Evolutionary conservation across 2,888 invertebrate species (phyloP).

Genomic region (Pandemis cinnamomeana): DNA sequence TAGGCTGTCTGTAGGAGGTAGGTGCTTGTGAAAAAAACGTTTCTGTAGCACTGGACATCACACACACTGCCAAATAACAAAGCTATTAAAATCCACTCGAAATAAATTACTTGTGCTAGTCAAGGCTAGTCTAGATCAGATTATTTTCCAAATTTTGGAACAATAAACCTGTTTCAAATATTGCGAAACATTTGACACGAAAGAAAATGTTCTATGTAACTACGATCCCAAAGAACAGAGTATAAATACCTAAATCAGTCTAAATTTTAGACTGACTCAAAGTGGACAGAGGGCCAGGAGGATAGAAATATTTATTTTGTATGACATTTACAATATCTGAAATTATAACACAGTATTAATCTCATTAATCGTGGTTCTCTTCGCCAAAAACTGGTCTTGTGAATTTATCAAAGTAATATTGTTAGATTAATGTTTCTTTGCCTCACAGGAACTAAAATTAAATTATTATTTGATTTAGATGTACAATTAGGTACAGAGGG

Average conservation of each 20-base stretch:
- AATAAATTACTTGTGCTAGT: background rate
- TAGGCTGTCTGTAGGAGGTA: background rate
- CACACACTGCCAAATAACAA: conserved; percentile 4
- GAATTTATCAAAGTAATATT: background rate
- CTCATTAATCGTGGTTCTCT: background rate
- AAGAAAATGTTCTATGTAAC: background rate
- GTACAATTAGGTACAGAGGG: too few relatives aligned
- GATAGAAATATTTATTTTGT: background rate
- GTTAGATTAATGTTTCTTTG: background rate
- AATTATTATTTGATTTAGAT: background rate
- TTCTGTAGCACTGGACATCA: background rate
- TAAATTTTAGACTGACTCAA: background rate
- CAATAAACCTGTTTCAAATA: background rate
- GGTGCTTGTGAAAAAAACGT: background rate
- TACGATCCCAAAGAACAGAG: background rate
- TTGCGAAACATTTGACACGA: background rate
- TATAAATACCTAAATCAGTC: too few relatives aligned
- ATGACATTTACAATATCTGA: background rate
- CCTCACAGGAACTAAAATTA: background rate
- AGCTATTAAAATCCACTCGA: background rate
- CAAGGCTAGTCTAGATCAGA: background rate
- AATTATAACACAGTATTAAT: background rate
- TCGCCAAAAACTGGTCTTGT: background rate
- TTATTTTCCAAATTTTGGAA: background rate
- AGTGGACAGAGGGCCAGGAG: background rate